Percentiles rank a stretch among this genome's conserved stretches.
These are phyloP conservation scores for Bubo blakistoni DNA, from an alignment of 2,113 vertebrate species.

Conservation along the genomic window DNA sequence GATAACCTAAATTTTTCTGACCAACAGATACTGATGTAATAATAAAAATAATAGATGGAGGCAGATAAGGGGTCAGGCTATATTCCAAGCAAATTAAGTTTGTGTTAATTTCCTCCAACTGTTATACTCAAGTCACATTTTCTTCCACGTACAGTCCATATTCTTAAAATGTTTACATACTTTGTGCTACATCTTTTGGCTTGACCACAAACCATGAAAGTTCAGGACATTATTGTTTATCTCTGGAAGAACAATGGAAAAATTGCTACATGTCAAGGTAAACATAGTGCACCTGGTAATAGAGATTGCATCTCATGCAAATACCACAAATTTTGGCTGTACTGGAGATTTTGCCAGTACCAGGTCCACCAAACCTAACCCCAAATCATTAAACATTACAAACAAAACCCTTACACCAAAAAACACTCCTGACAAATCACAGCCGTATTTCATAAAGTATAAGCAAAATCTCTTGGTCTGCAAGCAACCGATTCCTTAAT, in stretches of 20 bases:
- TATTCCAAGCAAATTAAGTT: not conserved
- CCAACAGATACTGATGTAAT: not conserved
- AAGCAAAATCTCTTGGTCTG: not conserved
- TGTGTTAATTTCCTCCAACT: not conserved
- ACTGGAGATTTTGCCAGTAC: not conserved
- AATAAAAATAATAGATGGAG: not conserved
- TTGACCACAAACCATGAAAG: not conserved
- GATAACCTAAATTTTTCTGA: not conserved
- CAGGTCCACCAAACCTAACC: not conserved
- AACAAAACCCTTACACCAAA: not conserved
- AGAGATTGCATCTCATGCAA: not conserved
- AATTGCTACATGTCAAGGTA: not conserved
- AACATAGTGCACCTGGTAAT: fast-evolving
- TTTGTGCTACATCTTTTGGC: not conserved
- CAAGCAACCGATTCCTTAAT: not conserved
- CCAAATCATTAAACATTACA: not conserved
- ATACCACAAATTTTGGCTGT: not conserved
- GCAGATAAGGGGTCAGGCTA: not conserved
- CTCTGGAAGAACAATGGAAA: not conserved
- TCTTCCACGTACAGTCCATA: not conserved
- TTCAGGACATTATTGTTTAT: not conserved
- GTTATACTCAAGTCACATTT: not conserved
- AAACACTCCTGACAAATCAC: not conserved
- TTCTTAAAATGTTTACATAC: not conserved
- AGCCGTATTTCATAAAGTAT: not conserved